A percentile compares a stretch with the other conserved stretches of the same genome.
These are phyloP conservation scores for Phalangium opilio DNA, from an alignment of 2,888 invertebrate genomes.

Conservation along the genomic window DNA sequence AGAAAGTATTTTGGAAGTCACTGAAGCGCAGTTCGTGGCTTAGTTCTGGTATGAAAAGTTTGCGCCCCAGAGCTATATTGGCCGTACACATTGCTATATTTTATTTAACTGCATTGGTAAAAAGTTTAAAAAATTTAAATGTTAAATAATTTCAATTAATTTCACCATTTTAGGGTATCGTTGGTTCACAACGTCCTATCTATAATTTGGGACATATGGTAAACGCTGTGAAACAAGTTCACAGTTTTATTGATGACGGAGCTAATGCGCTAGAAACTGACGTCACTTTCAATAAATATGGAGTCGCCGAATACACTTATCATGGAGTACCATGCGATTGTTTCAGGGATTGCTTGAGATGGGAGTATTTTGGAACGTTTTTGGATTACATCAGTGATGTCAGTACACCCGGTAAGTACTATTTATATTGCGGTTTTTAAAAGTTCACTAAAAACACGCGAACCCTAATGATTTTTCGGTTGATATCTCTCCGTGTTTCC, in stretches of 20 bases:
- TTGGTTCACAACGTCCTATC: conserved; percentile 12
- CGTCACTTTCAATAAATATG: conserved; percentile 12
- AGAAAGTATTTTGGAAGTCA: too few relatives aligned
- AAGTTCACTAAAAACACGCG: too few relatives aligned
- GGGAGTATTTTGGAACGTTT: conserved; percentile 8
- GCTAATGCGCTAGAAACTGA: conserved; percentile 20
- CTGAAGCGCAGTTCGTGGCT: too few relatives aligned
- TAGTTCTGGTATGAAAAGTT: too few relatives aligned
- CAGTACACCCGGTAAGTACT: conserved; percentile 12
- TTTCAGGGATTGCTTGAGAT: conserved; percentile 13
- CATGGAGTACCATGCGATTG: conserved; percentile 22
- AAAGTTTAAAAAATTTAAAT: too few relatives aligned
- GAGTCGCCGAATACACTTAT: conserved; percentile 10
- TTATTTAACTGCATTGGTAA: too few relatives aligned
- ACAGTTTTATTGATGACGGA: conserved; percentile 16
- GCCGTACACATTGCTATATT: too few relatives aligned
- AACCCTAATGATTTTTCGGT: too few relatives aligned
- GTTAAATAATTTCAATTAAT: too few relatives aligned
- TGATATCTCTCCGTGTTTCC: too few relatives aligned
- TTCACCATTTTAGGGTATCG: not conserved
- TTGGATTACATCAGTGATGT: conserved; percentile 10
- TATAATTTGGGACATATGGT: conserved; percentile 21
- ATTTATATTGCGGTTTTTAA: too few relatives aligned
- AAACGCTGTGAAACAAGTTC: conserved; percentile 15
- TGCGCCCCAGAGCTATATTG: too few relatives aligned